Conservation (phyloP, 2,113 vertebrate species). For the Elanus axillaris region DNA sequence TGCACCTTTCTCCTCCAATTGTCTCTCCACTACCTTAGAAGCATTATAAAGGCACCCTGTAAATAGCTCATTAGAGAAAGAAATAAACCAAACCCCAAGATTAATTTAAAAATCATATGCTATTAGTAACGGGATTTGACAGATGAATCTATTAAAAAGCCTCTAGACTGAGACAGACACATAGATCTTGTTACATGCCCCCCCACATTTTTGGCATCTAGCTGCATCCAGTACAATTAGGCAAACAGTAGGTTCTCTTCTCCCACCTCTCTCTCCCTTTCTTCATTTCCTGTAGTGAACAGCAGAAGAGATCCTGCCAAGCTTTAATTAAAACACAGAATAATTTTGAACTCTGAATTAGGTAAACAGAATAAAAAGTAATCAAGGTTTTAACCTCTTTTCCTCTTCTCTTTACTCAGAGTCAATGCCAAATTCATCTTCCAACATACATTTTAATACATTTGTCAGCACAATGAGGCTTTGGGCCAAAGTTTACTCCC, state of each 20-base stretch:
- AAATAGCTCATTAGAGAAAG: background rate
- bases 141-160: background rate
- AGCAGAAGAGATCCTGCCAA: background rate
- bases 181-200: background rate
- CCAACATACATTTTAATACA: background rate
- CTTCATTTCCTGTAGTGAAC: conserved; percentile 21
- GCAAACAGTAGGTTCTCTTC: background rate
- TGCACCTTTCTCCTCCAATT: background rate
- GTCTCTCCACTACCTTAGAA: background rate
- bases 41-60: background rate
- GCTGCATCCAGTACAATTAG: background rate
- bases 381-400: background rate
- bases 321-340: background rate
- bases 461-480: background rate
- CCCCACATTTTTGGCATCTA: background rate
- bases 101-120: background rate
- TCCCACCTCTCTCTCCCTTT: background rate
- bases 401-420: background rate
- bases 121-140: background rate
- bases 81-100: background rate
- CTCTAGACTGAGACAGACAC: background rate
- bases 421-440: background rate
- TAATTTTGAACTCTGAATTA: background rate
- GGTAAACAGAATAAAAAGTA: background rate
- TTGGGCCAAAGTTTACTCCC: background rate